A percentile compares a stretch with the other conserved stretches of the same genome.
These are phyloP conservation scores for Apeltes quadracus DNA, from an alignment of 2,113 vertebrate species.

Conservation along the genomic window DNA sequence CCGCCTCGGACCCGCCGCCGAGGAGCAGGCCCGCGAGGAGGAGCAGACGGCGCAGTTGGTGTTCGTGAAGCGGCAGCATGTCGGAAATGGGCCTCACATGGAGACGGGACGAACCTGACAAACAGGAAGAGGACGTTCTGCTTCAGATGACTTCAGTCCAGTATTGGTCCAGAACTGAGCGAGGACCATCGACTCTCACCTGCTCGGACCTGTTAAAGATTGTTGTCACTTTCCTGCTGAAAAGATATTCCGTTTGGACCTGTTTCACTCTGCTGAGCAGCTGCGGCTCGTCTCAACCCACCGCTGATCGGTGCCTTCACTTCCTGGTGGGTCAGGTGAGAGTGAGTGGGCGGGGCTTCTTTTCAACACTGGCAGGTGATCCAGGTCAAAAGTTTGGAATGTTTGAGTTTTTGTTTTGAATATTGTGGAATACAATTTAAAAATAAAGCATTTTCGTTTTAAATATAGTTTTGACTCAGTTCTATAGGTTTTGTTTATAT, in stretches of 20 bases:
- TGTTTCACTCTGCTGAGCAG: not conserved
- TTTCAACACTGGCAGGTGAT: not conserved
- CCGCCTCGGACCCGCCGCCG: no score
- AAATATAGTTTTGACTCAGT: no score
- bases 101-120: slow-evolving; percentile 48
- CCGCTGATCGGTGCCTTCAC: not conserved
- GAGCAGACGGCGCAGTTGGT: not conserved
- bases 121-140: slow-evolving; percentile 44
- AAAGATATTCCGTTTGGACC: not conserved
- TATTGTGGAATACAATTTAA: no score
- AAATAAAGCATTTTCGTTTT: no score
- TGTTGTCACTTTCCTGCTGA: fast-evolving
- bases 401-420: no score
- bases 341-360: slow-evolving; percentile 30
- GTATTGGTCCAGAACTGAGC: not conserved
- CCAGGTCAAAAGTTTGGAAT: no score
- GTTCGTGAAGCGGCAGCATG: slow-evolving; percentile 16
- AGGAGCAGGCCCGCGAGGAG: not conserved
- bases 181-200: not conserved
- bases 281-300: not conserved
- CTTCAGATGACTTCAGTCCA: no score
- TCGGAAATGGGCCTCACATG: not conserved
- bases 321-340: slow-evolving; percentile 49
- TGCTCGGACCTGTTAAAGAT: no score
- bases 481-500: no score